Conservation (phyloP, 2,888 invertebrate genomes). For the Noctua comes region DNA sequence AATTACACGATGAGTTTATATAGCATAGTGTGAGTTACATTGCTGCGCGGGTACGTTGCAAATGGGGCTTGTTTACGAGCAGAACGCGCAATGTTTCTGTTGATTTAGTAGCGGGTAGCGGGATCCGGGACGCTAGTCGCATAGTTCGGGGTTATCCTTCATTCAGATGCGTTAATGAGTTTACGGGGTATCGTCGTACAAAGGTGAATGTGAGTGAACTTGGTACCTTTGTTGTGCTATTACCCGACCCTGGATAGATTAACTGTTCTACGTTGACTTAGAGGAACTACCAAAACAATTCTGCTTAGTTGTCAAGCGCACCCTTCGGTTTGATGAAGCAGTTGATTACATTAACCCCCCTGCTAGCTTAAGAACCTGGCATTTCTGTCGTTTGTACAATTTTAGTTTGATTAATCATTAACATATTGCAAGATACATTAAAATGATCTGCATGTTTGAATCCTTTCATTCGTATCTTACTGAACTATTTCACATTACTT, state of each 20-base stretch:
- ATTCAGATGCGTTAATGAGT: constrained; percentile 62
- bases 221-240: constrained; percentile 1
- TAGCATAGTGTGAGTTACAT: constrained; percentile 59
- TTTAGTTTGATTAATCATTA: background rate
- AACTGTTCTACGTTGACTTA: background rate
- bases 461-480: background rate
- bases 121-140: constrained; percentile 30
- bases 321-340: background rate
- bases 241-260: constrained; percentile 1
- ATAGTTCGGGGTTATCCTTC: constrained; percentile 47
- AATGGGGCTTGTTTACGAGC: constrained; percentile 68
- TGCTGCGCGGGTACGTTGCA: constrained; percentile 57
- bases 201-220: constrained; percentile 16
- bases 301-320: background rate
- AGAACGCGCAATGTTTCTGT: constrained; percentile 58
- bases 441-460: background rate
- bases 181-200: constrained; percentile 26
- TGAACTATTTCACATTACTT: background rate
- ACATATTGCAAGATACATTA: background rate
- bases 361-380: background rate
- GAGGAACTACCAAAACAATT: background rate
- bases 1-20: constrained; percentile 47
- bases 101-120: constrained; percentile 51
- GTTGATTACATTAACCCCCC: background rate
- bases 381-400: background rate